A percentile compares a stretch with the other conserved stretches of the same genome.
These are phyloP conservation scores for Megamerina dolium DNA, from an alignment of 2,888 invertebrate species.

Conservation along the genomic window DNA sequence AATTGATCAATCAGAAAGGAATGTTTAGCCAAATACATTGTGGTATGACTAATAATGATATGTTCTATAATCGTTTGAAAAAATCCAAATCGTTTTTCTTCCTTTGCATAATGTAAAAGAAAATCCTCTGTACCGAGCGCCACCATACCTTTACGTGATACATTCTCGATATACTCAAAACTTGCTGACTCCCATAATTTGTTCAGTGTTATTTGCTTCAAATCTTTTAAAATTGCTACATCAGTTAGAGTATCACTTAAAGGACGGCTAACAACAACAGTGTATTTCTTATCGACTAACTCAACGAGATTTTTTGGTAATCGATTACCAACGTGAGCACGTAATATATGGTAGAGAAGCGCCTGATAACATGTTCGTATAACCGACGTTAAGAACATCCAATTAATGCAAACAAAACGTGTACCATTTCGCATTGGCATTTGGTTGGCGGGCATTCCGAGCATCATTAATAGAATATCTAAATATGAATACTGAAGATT, in stretches of 20 bases:
- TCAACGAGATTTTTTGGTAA: constrained; percentile 2
- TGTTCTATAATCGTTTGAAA: too few relatives aligned
- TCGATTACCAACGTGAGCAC: background rate
- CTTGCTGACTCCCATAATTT: background rate
- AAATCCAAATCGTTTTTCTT: too few relatives aligned
- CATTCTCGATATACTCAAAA: background rate
- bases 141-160: background rate
- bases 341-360: constrained; percentile 7
- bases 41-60: too few relatives aligned
- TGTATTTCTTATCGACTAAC: constrained; percentile 4
- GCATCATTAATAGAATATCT: too few relatives aligned
- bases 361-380: constrained; percentile 9
- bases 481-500: too few relatives aligned
- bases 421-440: too few relatives aligned
- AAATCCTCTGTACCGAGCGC: background rate
- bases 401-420: background rate
- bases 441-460: too few relatives aligned
- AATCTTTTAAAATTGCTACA: too few relatives aligned
- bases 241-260: too few relatives aligned
- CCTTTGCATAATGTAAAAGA: too few relatives aligned
- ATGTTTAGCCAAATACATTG: constrained; percentile 5
- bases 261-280: constrained; percentile 5
- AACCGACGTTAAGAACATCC: constrained; percentile 9
- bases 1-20: constrained; percentile 4
- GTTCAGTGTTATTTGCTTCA: too few relatives aligned